Evolutionary conservation across 2,797 vertebrate genomes (phyloP), one percentile per base, ranked within the genome.

Genomic region (Poecilia gillii): DNA sequence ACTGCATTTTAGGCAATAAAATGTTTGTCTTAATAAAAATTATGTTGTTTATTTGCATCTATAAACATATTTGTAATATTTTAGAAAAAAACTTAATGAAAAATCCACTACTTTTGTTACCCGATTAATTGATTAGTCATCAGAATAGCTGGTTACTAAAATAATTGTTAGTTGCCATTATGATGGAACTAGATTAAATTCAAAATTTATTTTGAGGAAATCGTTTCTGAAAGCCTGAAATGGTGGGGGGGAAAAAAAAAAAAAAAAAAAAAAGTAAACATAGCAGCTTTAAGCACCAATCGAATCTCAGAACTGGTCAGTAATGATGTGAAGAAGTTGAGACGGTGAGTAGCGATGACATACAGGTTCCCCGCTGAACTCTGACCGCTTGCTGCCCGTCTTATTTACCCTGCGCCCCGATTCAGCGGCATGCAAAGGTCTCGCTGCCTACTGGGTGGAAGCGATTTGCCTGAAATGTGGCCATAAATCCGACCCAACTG

Each of bases 391-490:
- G 53, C 74, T 82, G 75, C 75, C 77, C 51, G 73, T 77, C 84
- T 78, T 72, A 79, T 88, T 80, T 83, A 73, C 78, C 80, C 87
- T 78, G 76, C n/a, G 12, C 43, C 43, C 28, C 18, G 18, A 83
- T 83, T 81, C 80, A 80, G 84, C 88, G 85, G 74, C 82, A 82
- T 81, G 79, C 46, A 84, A 87, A 88, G 82, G 85, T 88, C 82
- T 83, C 68, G 18, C 33, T 6, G 73, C 25, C 81, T 43, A 51
- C 83, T 73, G 85, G 68, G 47, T 75, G 78, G 82, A 88, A 90
- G 84, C 84, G 62, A 91, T 91, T 86, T 78, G 76, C 81, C 77
- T 82, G 83, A 91, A 85, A 89, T 78, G 79, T 55, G 64, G 41
- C 79, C 81, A 73, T 91, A 87, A 90, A 92, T 90, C 84, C 81